Percentiles rank a stretch among this genome's conserved stretches.
Evolutionary conservation across 1,140 invertebrate genomes (phyloP).

Genomic region (Lordiphosa clarofinis): DNA sequence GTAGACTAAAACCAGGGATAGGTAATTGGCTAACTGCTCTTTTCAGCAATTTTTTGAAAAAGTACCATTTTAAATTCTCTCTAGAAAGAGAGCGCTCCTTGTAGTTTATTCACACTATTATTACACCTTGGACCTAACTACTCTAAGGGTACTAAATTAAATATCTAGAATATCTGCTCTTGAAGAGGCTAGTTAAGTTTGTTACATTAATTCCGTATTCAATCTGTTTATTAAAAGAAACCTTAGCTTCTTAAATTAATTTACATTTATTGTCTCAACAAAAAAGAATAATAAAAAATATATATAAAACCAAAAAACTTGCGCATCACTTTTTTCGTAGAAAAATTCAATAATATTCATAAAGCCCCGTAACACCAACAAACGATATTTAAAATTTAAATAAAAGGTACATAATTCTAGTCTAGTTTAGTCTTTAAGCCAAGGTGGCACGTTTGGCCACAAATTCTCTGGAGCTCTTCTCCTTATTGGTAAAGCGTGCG

Average conservation of each 20-base stretch:
- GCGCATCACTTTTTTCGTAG: conserved; percentile 8
- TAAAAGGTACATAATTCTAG: conserved; percentile 24
- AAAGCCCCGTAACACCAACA: conserved; percentile 1
- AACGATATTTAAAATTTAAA: not conserved
- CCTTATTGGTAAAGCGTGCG: conserved; percentile 74
- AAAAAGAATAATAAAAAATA: conserved; percentile 28
- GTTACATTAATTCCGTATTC: too few species aligned
- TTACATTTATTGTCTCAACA: conserved; percentile 52
- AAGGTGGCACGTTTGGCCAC: conserved; percentile 71
- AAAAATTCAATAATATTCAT: not conserved
- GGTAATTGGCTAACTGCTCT: too few species aligned
- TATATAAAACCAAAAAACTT: conserved; percentile 27
- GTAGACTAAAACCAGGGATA: too few species aligned
- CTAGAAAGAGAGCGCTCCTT: too few species aligned
- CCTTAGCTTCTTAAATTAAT: conserved; percentile 24
- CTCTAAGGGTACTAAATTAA: too few species aligned
- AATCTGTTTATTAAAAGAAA: too few species aligned
- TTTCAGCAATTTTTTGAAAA: too few species aligned
- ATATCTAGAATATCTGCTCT: too few species aligned
- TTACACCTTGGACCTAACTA: too few species aligned
- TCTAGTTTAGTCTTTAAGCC: conserved; percentile 59
- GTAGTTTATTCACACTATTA: too few species aligned
- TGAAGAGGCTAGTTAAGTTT: too few species aligned
- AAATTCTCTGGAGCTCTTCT: conserved; percentile 69
- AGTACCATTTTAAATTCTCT: too few species aligned